These are phyloP conservation scores for Exephanes ischioxanthus DNA, from an alignment of 2,888 invertebrate genomes.

Conservation along the genomic window DNA sequence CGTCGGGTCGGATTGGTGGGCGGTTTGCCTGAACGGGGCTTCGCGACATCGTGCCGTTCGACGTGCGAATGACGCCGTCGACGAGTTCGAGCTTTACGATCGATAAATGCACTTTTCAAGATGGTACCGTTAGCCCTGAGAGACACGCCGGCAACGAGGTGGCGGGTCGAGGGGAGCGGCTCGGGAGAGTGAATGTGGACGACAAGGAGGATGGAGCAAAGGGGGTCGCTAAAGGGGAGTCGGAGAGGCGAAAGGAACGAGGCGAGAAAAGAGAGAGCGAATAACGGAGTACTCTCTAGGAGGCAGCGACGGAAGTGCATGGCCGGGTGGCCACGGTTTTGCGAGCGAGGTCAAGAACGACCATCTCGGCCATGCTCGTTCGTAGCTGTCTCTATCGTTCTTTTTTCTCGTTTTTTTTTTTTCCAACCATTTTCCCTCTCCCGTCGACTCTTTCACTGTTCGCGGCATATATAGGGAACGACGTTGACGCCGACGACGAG, in stretches of 20 bases:
- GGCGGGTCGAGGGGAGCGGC: not conserved
- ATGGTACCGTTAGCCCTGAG: constrained; percentile 62
- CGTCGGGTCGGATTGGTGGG: constrained; percentile 25
- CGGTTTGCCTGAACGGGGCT: constrained; percentile 37
- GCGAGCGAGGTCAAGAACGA: constrained; percentile 62
- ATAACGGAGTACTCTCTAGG: constrained; percentile 33
- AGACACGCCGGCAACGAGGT: constrained; percentile 39
- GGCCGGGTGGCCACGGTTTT: constrained; percentile 50
- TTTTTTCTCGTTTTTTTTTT: constrained; percentile 15
- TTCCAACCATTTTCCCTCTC: constrained; percentile 1
- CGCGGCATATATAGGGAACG: constrained; percentile 29
- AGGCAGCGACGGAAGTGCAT: constrained; percentile 51
- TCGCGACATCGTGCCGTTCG: constrained; percentile 14
- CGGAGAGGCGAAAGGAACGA: constrained; percentile 44
- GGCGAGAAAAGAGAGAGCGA: constrained; percentile 39
- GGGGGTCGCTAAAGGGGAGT: constrained; percentile 48
- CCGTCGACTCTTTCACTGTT: constrained; percentile 12
- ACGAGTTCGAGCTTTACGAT: constrained; percentile 64
- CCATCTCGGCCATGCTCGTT: constrained; percentile 47
- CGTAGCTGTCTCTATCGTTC: constrained; percentile 25
- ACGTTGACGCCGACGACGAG: constrained; percentile 26
- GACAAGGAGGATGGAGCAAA: constrained; percentile 21
- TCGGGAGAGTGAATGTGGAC: not conserved
- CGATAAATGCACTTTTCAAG: constrained; percentile 69
- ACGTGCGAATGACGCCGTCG: constrained; percentile 64